A percentile compares a stretch with the other conserved stretches of the same genome.
These are phyloP conservation scores for Pachycephala philippinensis DNA, from an alignment of 2,113 vertebrate genomes.

Conservation along the genomic window DNA sequence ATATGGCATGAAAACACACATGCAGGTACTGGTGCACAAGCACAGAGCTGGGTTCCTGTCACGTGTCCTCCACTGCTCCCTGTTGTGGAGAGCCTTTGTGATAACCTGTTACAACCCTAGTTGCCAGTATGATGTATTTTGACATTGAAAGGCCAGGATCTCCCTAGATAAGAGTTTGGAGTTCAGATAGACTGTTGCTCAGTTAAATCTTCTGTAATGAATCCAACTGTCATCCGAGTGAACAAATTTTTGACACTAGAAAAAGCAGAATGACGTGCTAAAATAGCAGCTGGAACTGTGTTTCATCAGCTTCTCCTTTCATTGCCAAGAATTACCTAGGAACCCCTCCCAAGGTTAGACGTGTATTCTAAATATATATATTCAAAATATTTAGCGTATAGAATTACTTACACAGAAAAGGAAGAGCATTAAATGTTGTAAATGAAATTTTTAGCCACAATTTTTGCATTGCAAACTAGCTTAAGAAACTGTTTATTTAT, in stretches of 20 bases:
- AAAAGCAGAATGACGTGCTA: neutral
- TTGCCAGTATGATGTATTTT: neutral
- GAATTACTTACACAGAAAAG: neutral
- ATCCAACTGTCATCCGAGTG: neutral
- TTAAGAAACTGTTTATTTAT: slow-evolving; percentile 23
- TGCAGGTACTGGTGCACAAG: neutral
- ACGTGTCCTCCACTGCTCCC: neutral
- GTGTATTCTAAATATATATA: neutral
- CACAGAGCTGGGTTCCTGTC: accelerated
- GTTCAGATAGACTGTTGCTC: neutral
- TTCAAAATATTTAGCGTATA: neutral
- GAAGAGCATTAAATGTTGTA: neutral
- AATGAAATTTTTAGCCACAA: neutral
- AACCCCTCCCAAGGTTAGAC: neutral
- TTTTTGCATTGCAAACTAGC: neutral
- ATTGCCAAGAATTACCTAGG: neutral
- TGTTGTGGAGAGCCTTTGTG: neutral
- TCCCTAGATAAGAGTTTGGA: neutral
- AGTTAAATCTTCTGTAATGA: slow-evolving; percentile 17
- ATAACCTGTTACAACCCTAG: neutral
- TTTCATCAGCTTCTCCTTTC: neutral
- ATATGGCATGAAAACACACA: neutral
- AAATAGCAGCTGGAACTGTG: neutral
- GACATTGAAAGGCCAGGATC: neutral
- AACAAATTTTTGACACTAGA: neutral